Evolutionary conservation across 2,113 vertebrate species (phyloP).

Genomic region (Forbesichthys agassizii): DNA sequence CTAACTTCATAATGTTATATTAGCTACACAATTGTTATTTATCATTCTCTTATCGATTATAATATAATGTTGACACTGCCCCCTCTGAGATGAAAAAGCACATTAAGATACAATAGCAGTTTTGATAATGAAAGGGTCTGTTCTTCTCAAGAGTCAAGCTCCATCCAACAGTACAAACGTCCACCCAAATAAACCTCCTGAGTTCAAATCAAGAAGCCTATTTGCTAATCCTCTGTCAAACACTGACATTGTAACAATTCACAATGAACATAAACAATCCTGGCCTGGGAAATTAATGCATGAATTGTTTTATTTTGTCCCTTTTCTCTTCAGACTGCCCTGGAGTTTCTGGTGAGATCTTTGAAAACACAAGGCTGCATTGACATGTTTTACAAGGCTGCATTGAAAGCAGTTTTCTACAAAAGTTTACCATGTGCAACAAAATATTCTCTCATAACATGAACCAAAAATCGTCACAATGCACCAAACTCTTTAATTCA

Average conservation of each 20-base stretch:
- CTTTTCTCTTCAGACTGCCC: not conserved
- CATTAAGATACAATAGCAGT: constrained; percentile 11
- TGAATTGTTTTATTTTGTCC: constrained; percentile 44
- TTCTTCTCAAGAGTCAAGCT: not conserved
- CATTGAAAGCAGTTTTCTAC: constrained; percentile 9
- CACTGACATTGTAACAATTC: constrained; percentile 55
- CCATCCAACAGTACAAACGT: constrained; percentile 26
- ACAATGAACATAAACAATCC: constrained; percentile 38
- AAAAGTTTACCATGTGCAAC: not conserved
- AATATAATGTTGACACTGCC: too few relatives aligned
- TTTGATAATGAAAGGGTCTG: constrained; percentile 2
- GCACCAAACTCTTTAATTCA: not conserved
- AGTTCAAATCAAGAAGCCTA: constrained; percentile 26
- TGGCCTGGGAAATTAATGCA: constrained; percentile 40
- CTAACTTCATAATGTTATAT: not conserved
- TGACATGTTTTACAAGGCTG: constrained; percentile 28
- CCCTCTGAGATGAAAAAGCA: not conserved
- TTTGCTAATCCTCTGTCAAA: constrained; percentile 43
- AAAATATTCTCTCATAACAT: constrained; percentile 1
- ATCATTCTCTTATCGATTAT: too few relatives aligned
- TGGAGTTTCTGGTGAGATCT: constrained; percentile 2
- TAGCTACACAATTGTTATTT: not conserved
- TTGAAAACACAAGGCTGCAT: constrained; percentile 32
- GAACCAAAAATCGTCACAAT: not conserved
- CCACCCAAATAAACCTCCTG: not conserved